These are phyloP conservation scores for Incurvaria masculella DNA, from an alignment of 2,888 invertebrate species.

Conservation along the genomic window DNA sequence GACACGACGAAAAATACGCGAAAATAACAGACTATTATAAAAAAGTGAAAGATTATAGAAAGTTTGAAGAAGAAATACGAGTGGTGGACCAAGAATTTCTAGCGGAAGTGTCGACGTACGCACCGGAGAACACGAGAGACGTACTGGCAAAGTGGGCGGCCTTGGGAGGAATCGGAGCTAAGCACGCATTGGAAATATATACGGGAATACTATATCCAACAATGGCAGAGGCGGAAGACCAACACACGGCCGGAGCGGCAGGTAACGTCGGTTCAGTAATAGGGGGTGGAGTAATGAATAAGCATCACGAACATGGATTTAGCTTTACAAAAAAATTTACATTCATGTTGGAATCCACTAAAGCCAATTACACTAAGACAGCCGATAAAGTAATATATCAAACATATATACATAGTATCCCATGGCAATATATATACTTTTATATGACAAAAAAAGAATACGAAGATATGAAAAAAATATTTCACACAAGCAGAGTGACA, in stretches of 20 bases:
- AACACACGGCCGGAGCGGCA: too few relatives aligned
- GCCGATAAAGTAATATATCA: background rate
- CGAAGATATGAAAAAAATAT: background rate
- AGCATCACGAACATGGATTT: too few relatives aligned
- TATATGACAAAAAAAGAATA: background rate
- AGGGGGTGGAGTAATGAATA: too few relatives aligned
- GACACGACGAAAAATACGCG: background rate
- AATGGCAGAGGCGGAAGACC: too few relatives aligned
- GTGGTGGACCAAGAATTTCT: too few relatives aligned
- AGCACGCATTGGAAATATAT: too few relatives aligned
- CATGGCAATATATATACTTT: conserved; percentile 5
- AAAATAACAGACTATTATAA: background rate
- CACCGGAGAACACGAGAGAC: background rate
- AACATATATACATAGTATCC: conserved; percentile 4
- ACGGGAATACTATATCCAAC: too few relatives aligned
- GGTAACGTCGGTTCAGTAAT: too few relatives aligned
- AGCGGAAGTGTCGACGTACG: background rate
- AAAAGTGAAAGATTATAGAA: too few relatives aligned
- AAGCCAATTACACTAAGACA: background rate
- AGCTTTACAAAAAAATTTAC: too few relatives aligned
- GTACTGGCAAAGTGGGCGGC: background rate
- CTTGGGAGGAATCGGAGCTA: background rate
- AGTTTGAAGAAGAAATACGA: too few relatives aligned
- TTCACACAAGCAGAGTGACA: conserved; percentile 3
- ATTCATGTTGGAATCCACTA: too few relatives aligned